Conservation (phyloP, 2,797 vertebrate genomes). For the Lophius americanus region DNA sequence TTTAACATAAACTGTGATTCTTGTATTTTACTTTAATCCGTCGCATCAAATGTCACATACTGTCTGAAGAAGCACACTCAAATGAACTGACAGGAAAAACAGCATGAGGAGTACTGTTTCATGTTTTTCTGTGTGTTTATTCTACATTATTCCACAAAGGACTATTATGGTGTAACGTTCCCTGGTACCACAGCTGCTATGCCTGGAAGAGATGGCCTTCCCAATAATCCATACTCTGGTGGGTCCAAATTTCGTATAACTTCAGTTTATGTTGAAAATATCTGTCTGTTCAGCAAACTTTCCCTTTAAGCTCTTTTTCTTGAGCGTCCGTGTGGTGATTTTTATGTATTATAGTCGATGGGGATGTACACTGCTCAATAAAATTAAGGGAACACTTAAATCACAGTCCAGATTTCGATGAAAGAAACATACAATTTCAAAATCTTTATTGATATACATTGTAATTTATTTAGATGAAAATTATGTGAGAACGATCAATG, state of each 20-base stretch:
- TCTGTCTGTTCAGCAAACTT: not conserved
- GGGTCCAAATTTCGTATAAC: not conserved
- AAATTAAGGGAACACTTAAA: no score
- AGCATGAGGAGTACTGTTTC: not conserved
- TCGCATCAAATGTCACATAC: no score
- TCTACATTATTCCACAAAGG: constrained; percentile 75
- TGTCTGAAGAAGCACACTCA: not conserved
- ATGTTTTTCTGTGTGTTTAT: not conserved
- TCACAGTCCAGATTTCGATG: no score
- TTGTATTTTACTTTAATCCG: no score
- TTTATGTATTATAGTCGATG: not conserved
- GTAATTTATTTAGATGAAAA: no score
- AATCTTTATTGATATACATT: no score
- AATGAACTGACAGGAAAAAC: not conserved
- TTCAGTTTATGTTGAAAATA: not conserved
- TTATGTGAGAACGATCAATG: no score
- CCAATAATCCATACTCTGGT: constrained; percentile 96
- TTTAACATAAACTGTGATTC: not conserved
- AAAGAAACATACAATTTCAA: no score
- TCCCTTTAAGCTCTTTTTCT: not conserved
- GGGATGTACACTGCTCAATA: no score
- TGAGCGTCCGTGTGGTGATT: not conserved
- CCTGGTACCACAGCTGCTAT: constrained; percentile 90
- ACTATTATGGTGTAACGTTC: constrained; percentile 98
- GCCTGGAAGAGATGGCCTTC: constrained; percentile 91